Percentiles rank a stretch among this genome's conserved stretches.
These are phyloP conservation scores for Palythoa grandiflora DNA, from an alignment of 92 coral and sea anemone species.

Conservation along the genomic window DNA sequence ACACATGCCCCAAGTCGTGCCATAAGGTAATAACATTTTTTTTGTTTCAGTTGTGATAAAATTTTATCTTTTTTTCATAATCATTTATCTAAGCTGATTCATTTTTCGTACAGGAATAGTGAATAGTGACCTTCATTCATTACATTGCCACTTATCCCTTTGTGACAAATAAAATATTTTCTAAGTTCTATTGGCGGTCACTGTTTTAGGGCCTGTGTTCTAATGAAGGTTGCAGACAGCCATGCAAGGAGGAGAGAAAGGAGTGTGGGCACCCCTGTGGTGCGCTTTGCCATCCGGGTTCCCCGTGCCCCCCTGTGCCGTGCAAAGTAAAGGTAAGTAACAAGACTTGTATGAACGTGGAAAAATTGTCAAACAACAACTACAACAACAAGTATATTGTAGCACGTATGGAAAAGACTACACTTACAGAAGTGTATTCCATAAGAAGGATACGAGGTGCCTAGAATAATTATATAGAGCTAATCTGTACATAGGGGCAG, in stretches of 20 bases:
- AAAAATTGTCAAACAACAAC: not conserved
- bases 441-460: too few species aligned
- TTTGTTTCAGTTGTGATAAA: not conserved
- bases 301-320: slow-evolving; percentile 76
- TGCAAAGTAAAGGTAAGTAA: slow-evolving; percentile 83
- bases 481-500: too few species aligned
- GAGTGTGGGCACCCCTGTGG: slow-evolving; percentile 94
- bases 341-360: not conserved
- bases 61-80: not conserved
- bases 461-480: too few species aligned
- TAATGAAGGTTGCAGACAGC: slow-evolving; percentile 74
- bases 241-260: slow-evolving; percentile 80
- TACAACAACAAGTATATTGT: too few species aligned
- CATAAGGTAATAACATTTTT: slow-evolving; percentile 70
- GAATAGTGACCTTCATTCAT: too few species aligned
- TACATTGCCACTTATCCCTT: not conserved
- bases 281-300: slow-evolving; percentile 76
- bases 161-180: not conserved
- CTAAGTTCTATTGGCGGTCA: not conserved
- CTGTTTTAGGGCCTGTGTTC: slow-evolving; percentile 78
- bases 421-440: too few species aligned
- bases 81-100: not conserved
- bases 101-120: too few species aligned
- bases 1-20: slow-evolving; percentile 79
- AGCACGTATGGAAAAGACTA: too few species aligned